These are phyloP conservation scores for Eupeodes luniger DNA, from an alignment of 2,888 invertebrate genomes.

Conservation along the genomic window DNA sequence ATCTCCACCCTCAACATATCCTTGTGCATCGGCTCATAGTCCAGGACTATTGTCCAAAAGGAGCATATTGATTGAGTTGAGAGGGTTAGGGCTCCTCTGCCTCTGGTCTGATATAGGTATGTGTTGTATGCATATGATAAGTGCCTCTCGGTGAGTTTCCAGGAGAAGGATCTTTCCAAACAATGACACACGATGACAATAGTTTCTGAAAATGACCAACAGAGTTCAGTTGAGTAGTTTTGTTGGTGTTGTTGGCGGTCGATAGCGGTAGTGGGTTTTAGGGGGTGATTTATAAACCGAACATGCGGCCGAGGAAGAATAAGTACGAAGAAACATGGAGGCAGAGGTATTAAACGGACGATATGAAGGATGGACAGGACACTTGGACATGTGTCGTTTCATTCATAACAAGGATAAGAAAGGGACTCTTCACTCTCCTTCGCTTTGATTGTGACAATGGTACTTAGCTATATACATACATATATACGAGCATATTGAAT, in stretches of 20 bases:
- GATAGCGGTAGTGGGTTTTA: constrained; percentile 3
- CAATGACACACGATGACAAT: constrained; percentile 69
- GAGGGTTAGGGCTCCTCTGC: background rate
- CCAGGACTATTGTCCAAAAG: background rate
- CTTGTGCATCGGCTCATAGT: background rate
- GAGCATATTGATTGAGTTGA: constrained; percentile 21
- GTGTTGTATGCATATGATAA: constrained; percentile 43
- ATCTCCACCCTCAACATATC: background rate
- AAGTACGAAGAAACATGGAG: background rate
- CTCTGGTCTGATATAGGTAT: background rate
- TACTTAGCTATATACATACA: background rate
- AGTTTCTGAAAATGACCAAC: constrained; percentile 67
- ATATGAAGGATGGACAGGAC: constrained; percentile 20
- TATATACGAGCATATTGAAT: background rate
- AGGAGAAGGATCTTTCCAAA: constrained; percentile 46
- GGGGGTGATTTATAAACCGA: constrained; percentile 56
- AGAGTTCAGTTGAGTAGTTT: constrained; percentile 32
- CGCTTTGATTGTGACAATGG: constrained; percentile 10
- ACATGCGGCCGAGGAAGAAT: constrained; percentile 20
- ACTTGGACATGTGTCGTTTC: constrained; percentile 45
- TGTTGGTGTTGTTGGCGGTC: constrained; percentile 12
- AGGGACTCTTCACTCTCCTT: background rate
- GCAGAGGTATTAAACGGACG: constrained; percentile 31
- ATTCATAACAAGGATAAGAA: constrained; percentile 37
- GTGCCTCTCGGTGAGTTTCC: constrained; percentile 34